These are phyloP conservation scores for Addax nasomaculatus DNA, from an alignment of 2,113 vertebrate genomes.

Conservation along the genomic window DNA sequence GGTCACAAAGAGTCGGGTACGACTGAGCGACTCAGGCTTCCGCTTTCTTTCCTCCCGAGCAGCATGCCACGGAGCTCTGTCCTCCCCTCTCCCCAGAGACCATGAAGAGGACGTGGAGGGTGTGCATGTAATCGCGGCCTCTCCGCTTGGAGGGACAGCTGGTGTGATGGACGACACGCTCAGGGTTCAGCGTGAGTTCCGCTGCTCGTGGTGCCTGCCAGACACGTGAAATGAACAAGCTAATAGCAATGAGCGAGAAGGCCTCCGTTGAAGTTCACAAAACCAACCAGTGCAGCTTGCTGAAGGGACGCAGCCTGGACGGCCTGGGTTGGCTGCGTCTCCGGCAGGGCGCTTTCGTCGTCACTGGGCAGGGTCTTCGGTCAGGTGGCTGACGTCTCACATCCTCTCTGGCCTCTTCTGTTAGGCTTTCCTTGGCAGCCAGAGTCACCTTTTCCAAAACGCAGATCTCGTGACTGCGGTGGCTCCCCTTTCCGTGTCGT, in stretches of 20 bases:
- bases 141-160: slow-evolving; percentile 3
- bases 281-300: background rate
- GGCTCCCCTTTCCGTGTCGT: fast-evolving
- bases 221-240: background rate
- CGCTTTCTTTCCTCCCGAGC: background rate
- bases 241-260: background rate
- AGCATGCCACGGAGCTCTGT: fast-evolving
- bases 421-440: background rate
- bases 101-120: background rate
- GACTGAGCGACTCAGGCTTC: background rate
- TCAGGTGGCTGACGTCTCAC: fast-evolving
- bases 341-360: fast-evolving
- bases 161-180: background rate
- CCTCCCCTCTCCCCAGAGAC: background rate
- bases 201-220: background rate
- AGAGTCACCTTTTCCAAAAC: background rate
- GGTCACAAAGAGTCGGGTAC: background rate
- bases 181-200: background rate
- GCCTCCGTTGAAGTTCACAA: background rate
- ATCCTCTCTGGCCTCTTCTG: background rate
- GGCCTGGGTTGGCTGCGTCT: background rate
- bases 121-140: background rate
- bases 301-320: background rate
- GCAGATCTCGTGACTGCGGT: fast-evolving
- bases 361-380: background rate